Conservation (phyloP, 2,113 vertebrate genomes). For the Amphiprion ocellaris region DNA sequence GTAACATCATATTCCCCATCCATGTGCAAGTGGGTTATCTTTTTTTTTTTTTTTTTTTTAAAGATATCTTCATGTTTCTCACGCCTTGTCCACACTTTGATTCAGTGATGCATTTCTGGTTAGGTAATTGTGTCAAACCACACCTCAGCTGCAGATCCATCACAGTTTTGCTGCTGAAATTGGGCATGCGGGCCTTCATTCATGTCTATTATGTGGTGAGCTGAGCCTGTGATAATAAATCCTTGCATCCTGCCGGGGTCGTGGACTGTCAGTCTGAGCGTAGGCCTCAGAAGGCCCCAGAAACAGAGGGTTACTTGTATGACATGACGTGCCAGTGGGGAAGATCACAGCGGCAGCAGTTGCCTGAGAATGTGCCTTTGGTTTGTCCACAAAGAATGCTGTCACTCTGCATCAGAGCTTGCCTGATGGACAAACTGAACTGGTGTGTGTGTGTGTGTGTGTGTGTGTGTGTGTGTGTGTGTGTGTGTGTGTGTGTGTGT, state of each 20-base stretch:
- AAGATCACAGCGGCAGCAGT: constrained; percentile 59
- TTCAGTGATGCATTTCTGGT: constrained; percentile 30
- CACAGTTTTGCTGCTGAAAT: constrained; percentile 7
- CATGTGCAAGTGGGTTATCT: too few species aligned
- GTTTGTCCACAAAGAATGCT: constrained; percentile 73
- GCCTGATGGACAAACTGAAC: constrained; percentile 63
- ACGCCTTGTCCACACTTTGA: constrained; percentile 10
- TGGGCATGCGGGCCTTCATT: constrained; percentile 34
- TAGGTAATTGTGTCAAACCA: constrained; percentile 34
- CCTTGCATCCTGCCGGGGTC: constrained; percentile 44
- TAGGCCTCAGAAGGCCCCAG: constrained; percentile 17
- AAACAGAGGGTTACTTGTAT: constrained; percentile 62
- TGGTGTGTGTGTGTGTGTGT: constrained; percentile 10
- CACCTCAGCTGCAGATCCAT: constrained; percentile 24
- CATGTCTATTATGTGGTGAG: constrained; percentile 50
- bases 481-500: neutral
- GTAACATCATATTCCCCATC: too few species aligned
- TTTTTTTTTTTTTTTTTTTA: neutral
- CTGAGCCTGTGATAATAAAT: constrained; percentile 62
- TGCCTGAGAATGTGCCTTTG: constrained; percentile 65
- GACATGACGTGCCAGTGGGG: constrained; percentile 69
- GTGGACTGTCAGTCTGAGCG: constrained; percentile 50
- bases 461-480: neutral
- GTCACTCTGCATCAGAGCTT: constrained; percentile 73
- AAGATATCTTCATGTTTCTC: constrained; percentile 16